Percentiles rank a stretch among this genome's conserved stretches.
phyloP scores from a whole-genome alignment of 2,888 invertebrate genomes.

The Adela reaumurella region DNA sequence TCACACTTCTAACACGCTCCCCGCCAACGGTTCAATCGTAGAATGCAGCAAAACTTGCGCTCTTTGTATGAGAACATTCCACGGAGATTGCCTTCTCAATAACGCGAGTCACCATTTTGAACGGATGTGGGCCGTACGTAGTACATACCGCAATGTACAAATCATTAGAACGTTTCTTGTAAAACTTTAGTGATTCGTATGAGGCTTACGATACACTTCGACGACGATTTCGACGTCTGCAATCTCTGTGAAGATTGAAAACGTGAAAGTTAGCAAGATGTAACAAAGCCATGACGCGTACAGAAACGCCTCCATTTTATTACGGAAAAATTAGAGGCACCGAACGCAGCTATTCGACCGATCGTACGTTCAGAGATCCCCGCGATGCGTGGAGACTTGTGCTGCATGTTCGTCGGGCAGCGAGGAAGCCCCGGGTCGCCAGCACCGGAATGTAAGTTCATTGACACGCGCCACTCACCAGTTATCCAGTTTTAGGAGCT shows the following conservation, averaged over 20 bases:
- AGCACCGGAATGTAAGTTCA: conserved; percentile 51
- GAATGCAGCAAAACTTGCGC: no score
- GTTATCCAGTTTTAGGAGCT: conserved; percentile 90
- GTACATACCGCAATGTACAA: conserved; percentile 44
- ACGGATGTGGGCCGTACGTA: conserved; percentile 46
- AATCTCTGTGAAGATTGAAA: no score
- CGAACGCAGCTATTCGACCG: no score
- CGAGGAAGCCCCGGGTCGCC: conserved; percentile 42
- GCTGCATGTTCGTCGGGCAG: no score
- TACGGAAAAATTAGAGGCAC: conserved; percentile 23
- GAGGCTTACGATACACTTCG: no score
- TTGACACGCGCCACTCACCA: conserved; percentile 77
- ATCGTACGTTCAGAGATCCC: no score
- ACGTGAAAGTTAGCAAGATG: not conserved
- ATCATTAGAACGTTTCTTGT: not conserved
- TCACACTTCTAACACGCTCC: no score
- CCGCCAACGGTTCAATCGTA: no score
- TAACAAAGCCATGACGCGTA: conserved; percentile 36
- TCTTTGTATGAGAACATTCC: no score
- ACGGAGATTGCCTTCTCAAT: conserved; percentile 15
- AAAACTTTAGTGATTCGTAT: not conserved
- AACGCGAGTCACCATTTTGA: conserved; percentile 65
- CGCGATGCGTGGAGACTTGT: no score
- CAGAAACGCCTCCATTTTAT: conserved; percentile 56
- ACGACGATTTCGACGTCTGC: no score